Base-by-base conservation (phyloP, 2,113 vertebrate species). In the Proteles cristata region DNA sequence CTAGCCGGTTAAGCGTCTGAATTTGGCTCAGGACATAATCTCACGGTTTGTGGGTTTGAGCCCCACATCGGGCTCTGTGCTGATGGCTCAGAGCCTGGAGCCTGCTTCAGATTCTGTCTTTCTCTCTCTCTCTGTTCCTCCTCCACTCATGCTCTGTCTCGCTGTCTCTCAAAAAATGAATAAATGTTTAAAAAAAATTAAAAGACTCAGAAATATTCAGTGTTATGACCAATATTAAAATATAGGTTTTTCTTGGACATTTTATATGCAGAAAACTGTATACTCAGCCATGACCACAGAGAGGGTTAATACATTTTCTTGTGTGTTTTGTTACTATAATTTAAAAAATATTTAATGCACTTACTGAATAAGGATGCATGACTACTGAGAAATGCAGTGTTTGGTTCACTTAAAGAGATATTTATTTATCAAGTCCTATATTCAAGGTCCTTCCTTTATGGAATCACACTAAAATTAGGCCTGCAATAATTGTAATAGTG, bases 391-490 rank as follows among this genome's bases (percentile, higher is more conserved):
- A 93, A 83, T 65, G 19, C 19, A 94, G 39, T 33, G 14, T 90
- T 93, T 50, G 79, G 55, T 80, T 80, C 71, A 79, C 58, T 88
- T 65, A 91, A 84, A 81, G 10, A 84, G 53, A 39, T 63, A 82
- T 92, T 74, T 88, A 93, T 74, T 83, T 61, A 90, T 61, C 9
- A 81, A 33, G 87, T 93, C 43, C 58, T 88, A 61, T 25, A 90
- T 31, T 63, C 43, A 77, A 92, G 58, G 15, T 89, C 31, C n/a
- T 71, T 86, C 35, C 19, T 11, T 11, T 39, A 48, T 26, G 26
- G 23, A 90, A 87, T 74, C 53, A 66, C 63, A 86, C 14, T 83
- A 77, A 95, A 93, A 33, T 91, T 53, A 73, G 48, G 83, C 31
- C 33, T 31, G 31, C 58, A 66, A 53, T 19, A 91, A 84, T 65